phyloP scores from a whole-genome alignment of 2,888 invertebrate species.

The Amphipyra tragopoginis region DNA sequence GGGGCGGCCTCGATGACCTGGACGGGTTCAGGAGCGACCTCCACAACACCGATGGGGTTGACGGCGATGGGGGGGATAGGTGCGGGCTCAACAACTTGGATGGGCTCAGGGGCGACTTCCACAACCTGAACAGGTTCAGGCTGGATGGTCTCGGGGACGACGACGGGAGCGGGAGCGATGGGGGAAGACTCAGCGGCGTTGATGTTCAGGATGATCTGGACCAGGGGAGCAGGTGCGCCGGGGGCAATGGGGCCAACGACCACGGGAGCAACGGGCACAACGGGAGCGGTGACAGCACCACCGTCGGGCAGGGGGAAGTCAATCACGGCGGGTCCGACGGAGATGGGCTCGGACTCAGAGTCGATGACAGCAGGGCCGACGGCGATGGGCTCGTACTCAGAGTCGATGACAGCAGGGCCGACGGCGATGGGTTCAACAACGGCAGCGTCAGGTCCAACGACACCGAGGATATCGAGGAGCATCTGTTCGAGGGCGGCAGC shows the following conservation, averaged over 20 bases:
- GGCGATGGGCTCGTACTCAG: slow-evolving; percentile 38
- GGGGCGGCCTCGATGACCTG: slow-evolving; percentile 37
- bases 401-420: slow-evolving; percentile 49
- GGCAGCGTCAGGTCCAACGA: too few relatives aligned
- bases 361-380: slow-evolving; percentile 45
- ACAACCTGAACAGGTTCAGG: slow-evolving; percentile 30
- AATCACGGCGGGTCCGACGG: slow-evolving; percentile 51
- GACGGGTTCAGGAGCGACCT: slow-evolving; percentile 25
- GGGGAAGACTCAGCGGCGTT: slow-evolving; percentile 48
- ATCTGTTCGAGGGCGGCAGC: slow-evolving; percentile 61
- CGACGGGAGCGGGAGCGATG: slow-evolving; percentile 23
- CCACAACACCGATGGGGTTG: slow-evolving; percentile 19
- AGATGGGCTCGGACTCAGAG: slow-evolving; percentile 22
- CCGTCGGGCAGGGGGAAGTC: slow-evolving; percentile 56
- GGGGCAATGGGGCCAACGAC: slow-evolving; percentile 30
- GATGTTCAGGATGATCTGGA: slow-evolving; percentile 69
- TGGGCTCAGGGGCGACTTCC: slow-evolving; percentile 2
- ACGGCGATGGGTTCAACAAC: slow-evolving; percentile 48
- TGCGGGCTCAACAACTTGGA: slow-evolving; percentile 16
- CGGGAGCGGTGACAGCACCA: slow-evolving; percentile 14
- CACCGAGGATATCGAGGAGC: slow-evolving; percentile 41
- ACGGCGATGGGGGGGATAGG: slow-evolving; percentile 29
- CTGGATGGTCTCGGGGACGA: slow-evolving; percentile 34
- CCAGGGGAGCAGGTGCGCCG: slow-evolving; percentile 51
- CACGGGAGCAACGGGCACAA: slow-evolving; percentile 19